These are phyloP conservation scores for Pogona vitticeps DNA, from an alignment of 2,113 vertebrate genomes.

Conservation along the genomic window DNA sequence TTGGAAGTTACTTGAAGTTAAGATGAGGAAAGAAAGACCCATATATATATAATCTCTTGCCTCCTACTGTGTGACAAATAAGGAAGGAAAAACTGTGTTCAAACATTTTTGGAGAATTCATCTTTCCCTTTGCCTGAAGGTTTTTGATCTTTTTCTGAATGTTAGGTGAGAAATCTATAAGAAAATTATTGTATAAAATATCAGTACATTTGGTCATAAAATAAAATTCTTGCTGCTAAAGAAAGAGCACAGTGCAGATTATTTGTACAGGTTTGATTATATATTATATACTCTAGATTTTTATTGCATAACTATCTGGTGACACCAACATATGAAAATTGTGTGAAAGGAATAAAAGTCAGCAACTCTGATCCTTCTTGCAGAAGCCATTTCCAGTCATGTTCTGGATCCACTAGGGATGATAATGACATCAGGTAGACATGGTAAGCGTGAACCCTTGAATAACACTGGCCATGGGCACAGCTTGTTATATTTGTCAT, in stretches of 20 bases:
- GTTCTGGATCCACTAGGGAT: neutral
- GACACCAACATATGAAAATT: neutral
- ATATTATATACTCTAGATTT: neutral
- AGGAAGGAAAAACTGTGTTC: neutral
- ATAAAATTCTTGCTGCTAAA: neutral
- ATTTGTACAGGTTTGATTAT: neutral
- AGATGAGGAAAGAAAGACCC: neutral
- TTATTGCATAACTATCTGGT: neutral
- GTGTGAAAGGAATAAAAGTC: neutral
- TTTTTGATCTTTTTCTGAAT: neutral
- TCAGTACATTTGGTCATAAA: neutral
- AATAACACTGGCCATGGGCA: neutral
- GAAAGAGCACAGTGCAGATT: neutral
- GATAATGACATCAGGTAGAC: neutral
- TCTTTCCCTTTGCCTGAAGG: neutral
- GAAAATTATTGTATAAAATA: neutral
- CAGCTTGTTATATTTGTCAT: neutral
- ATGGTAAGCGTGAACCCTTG: neutral
- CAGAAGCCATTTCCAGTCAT: neutral
- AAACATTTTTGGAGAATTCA: neutral
- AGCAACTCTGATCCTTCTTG: neutral
- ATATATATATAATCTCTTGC: neutral
- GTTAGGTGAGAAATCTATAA: neutral
- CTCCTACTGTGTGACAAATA: neutral
- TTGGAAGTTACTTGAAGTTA: slow-evolving; percentile 3